Evolutionary conservation across 2,113 vertebrate genomes (phyloP).

Genomic region (Eptesicus fuscus): DNA sequence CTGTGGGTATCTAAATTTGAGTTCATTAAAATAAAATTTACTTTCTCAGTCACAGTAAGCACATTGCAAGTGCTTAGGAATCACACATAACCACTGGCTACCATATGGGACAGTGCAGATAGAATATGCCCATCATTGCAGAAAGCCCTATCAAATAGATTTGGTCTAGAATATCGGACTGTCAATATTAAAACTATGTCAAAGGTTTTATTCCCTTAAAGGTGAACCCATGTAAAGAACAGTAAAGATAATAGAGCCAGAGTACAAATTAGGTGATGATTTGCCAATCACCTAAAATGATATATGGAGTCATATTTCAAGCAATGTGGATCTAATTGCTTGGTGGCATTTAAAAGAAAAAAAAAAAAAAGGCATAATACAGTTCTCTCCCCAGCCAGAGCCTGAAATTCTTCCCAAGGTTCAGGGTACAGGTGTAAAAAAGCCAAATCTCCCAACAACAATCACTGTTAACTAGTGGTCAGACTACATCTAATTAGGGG

Average conservation of each 20-base stretch:
- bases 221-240: not conserved
- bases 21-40: not conserved
- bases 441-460: not conserved
- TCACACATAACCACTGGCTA: not conserved
- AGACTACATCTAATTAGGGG: not conserved
- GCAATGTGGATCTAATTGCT: not conserved
- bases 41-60: not conserved
- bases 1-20: not conserved
- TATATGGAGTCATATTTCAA: not conserved
- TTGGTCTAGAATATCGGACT: not conserved
- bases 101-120: not conserved
- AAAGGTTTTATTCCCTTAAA: not conserved
- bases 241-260: not conserved
- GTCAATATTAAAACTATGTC: not conserved
- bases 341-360: not conserved
- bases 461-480: not conserved
- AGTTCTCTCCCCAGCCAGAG: not conserved
- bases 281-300: constrained; percentile 10
- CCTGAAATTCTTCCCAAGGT: not conserved
- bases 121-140: not conserved
- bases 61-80: not conserved
- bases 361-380: not conserved
- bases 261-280: not conserved
- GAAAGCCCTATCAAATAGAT: not conserved
- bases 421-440: not conserved